Base-by-base conservation (phyloP, 2,797 vertebrate genomes). In the Selene dorsalis region DNA sequence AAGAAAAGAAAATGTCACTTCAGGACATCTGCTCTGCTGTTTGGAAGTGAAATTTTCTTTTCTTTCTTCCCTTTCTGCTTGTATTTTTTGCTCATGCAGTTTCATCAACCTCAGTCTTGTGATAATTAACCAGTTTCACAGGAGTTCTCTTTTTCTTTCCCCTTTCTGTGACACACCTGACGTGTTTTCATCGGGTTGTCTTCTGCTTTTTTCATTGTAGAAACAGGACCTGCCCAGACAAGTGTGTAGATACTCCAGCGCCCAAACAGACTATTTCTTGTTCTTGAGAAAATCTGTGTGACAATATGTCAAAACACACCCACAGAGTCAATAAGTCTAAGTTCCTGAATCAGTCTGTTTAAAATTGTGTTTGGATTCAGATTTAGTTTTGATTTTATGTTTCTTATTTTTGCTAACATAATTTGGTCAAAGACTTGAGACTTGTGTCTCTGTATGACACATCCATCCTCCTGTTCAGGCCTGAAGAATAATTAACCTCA, bases 41-140 rank as follows among this genome's bases (percentile, higher is more conserved):
- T 50, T 26, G 69, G 8, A 59, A 0, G n/a, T 30, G 47, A 7
- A 30, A 0, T 20, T 66, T 28, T 61, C 13, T 28, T 0, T 64
- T 68, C 3, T 71, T 13, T 71, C 39, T 79, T 80, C 64, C 45
- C 2, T 35, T 45, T n/a, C 3, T 60, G 58, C 16, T 45, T 45
- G 14, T 35, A 38, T n/a, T 38, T 68, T 30, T 56, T 22, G 1
- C 14, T 67, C 0, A 13, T 22, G 0, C 9, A n/a, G 11, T 52
- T 45, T 53, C 13, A 0, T 38, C 48, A 5, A 3, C 17, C 43
- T 63, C 45, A 2, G 26, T 87, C 87, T 79, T 82, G 56, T 85
- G 84, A 78, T 26, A 6, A 24, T 3, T 65, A 70, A 73, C 35
- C 41, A 47, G 45, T 85, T 75, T 68, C 59, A 22, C 47, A 45